phyloP scores from a whole-genome alignment of 2,797 vertebrate species.

The Sebastes umbrosus region DNA sequence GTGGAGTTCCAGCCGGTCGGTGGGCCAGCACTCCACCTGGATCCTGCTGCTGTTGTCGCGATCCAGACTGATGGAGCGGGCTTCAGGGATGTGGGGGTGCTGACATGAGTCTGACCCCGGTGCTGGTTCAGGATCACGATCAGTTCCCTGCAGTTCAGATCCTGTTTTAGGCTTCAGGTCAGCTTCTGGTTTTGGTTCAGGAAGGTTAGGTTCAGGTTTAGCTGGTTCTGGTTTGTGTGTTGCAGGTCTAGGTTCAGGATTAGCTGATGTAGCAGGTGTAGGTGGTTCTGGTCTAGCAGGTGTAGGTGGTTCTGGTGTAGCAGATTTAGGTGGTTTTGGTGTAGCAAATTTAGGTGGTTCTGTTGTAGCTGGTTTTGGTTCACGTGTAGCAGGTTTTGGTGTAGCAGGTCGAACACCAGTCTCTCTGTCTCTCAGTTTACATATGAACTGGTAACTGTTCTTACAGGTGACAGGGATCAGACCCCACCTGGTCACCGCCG shows the following conservation, averaged over 20 bases:
- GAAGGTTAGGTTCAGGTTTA: background rate
- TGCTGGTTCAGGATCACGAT: background rate
- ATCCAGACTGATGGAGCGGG: constrained; percentile 11
- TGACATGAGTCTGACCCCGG: background rate
- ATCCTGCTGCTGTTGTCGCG: background rate
- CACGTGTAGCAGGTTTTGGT: background rate
- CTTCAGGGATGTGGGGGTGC: fast-evolving
- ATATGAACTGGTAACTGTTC: constrained; percentile 75
- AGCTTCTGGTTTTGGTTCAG: too few relatives aligned
- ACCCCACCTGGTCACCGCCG: constrained; percentile 49
- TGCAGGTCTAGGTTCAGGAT: background rate
- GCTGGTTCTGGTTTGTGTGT: too few relatives aligned
- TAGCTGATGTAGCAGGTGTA: background rate
- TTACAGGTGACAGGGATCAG: constrained; percentile 75
- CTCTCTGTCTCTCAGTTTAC: constrained; percentile 57
- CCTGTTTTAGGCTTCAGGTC: background rate
- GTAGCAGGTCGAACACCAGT: background rate
- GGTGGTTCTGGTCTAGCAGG: background rate
- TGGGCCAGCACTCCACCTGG: constrained; percentile 69
- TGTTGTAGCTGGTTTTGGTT: background rate
- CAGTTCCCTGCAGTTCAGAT: background rate
- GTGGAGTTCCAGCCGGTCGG: constrained; percentile 43
- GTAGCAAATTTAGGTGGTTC: background rate
- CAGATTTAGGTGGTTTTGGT: too few relatives aligned
- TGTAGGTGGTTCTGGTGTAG: too few relatives aligned